Conservation (phyloP, 30 jellyfish, hydroid and myxozoan genomes). For the Hydra vulgaris region DNA sequence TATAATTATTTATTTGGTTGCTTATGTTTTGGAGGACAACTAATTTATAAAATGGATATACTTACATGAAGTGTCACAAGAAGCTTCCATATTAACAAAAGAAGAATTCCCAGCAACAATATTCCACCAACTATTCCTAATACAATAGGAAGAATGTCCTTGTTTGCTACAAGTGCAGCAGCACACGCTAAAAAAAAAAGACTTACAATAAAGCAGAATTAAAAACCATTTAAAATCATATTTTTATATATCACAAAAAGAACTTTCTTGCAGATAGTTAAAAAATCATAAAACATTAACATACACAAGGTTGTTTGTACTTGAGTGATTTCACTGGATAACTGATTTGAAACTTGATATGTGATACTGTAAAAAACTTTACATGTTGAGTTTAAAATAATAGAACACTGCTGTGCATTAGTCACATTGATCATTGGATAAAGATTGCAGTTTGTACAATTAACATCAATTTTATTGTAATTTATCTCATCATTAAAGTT, state of each 20-base stretch:
- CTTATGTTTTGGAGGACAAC: too few species aligned
- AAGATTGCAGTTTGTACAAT: not conserved
- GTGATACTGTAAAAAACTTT: not conserved
- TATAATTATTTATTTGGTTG: too few species aligned
- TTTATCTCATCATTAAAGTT: not conserved
- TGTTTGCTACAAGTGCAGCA: conserved; percentile 25
- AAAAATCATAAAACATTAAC: too few species aligned
- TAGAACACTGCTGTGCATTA: not conserved
- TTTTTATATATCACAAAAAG: too few species aligned
- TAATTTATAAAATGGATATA: not conserved
- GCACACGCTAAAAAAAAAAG: conserved; percentile 35
- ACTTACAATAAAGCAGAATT: not conserved
- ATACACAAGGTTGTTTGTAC: not conserved
- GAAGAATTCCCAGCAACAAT: conserved; percentile 50
- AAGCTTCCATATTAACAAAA: conserved; percentile 64
- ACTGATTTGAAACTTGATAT: not conserved
- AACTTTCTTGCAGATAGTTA: too few species aligned
- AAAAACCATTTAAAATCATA: not conserved
- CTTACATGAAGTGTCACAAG: conserved; percentile 62
- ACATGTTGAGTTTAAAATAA: not conserved
- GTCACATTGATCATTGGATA: not conserved
- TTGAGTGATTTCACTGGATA: not conserved
- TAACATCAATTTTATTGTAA: too few species aligned
- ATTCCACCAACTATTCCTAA: conserved; percentile 82
- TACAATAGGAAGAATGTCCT: conserved; percentile 49